Evolutionary conservation across 1,140 invertebrate species (phyloP), one percentile per base, ranked within the genome.

Genomic region (Contarinia nasturtii): DNA sequence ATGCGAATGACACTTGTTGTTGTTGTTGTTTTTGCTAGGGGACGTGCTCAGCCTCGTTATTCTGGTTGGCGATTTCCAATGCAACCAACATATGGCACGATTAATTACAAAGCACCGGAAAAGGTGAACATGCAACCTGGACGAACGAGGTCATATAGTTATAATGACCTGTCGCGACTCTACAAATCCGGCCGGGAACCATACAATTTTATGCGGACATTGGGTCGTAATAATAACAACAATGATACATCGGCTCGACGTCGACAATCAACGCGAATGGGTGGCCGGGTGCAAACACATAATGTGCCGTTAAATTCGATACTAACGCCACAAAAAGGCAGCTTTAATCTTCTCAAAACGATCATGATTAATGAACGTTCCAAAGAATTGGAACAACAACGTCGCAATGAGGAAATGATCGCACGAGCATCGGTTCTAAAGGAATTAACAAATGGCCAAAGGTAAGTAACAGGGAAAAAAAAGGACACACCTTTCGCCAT

Each of bases 341-440:
- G 73, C 48, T 80, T 81, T 58, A 73, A 79, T 50, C 71, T 74
- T 46, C 56, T 77, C 0, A 74, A 74, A 54, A 71, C 76, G 46
- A 56, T 78, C 5, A 72, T 79, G 43, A 66, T 68, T 49, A 70
- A 63, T 5, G 75, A 82, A 55, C 61, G 77, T n/a, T 76, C 77
- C n/a, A 65, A 73, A 38, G 78, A 81, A 54, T 54, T 80, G 36
- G 67, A 74, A 48, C 69, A 79, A 48, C 77, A 79, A 57, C 62
- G 74, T 27, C 59, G 67, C 27, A 67, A 66, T 3, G 75, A 79
- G 50, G 74, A 79, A 55, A 58, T 72, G 21, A 73, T 69, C n/a
- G 72, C 72, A 17, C 63, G 69, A 60, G 72, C 64, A 47, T 67
- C 64, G 55, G 68, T 59, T 2, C 57, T 74, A 0, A 74, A 74